phyloP scores from a whole-genome alignment of 2,888 invertebrate species.

The Homarus gammarus region DNA sequence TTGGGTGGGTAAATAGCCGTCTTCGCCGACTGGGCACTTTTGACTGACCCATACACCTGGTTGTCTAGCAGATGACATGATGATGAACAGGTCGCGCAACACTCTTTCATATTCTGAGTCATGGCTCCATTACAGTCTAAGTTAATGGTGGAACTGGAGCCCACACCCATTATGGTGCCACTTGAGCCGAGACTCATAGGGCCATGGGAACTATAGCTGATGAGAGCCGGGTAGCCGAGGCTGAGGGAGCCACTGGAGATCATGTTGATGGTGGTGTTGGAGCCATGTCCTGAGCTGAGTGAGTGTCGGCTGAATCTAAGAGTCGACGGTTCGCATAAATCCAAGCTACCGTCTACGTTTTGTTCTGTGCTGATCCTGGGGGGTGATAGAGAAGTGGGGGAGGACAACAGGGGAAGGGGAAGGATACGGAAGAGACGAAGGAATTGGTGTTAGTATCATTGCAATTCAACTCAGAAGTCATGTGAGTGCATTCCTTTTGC shows the following conservation, averaged over 20 bases:
- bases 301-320: conserved; percentile 51
- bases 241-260: conserved; percentile 52
- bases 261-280: conserved; percentile 33
- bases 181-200: conserved; percentile 43
- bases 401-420: neutral
- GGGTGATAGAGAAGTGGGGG: neutral
- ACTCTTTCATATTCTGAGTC: conserved; percentile 11
- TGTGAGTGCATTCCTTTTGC: neutral
- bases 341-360: neutral
- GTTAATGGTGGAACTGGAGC: conserved; percentile 16
- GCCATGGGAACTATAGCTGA: conserved; percentile 23
- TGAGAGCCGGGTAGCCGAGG: conserved; percentile 17
- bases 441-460: neutral
- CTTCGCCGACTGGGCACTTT: conserved; percentile 37
- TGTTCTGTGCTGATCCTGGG: conserved; percentile 35
- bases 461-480: neutral
- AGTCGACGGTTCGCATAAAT: neutral
- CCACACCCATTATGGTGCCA: conserved; percentile 2
- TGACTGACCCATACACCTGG: conserved; percentile 21
- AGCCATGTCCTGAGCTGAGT: conserved; percentile 31
- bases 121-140: neutral
- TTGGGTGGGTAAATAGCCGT: conserved; percentile 71
- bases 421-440: neutral
- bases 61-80: conserved; percentile 55
- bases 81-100: conserved; percentile 29